Evolutionary conservation across 2,888 invertebrate species (phyloP), one percentile per base, ranked within the genome.

Genomic region (Seladonia tumulorum): DNA sequence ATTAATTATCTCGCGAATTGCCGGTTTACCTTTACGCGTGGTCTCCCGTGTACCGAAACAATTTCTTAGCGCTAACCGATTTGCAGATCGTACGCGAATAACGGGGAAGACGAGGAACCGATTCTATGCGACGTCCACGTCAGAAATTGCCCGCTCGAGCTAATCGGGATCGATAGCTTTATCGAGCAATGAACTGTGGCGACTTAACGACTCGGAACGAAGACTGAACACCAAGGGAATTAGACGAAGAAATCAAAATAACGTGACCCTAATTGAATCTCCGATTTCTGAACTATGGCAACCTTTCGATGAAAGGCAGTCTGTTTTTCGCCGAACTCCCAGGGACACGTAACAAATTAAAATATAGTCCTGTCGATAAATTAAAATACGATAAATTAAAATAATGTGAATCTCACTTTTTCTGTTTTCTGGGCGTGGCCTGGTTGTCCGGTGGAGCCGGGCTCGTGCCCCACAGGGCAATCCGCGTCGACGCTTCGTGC

Each of bases 71-170:
- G 7, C 7, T 29, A 63, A 29, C 63, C 88, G 80, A 81, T 94
- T 93, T 88, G 39, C 89, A 95, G 95, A 82, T 91, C 92, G 79
- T 91, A 89, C 60, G 83, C 86, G 78, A 90, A 87, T 77, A 93
- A 93, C 82, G 90, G 88, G 75, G 83, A 79, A 22, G 66, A 68
- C 35, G 66, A 68, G 12, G 66, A 68, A 22, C 86, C 86, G 74
- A 87, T 90, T 75, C 93, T 90, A 76, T 95, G 94, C 91, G 89
- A 92, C 79, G 88, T 91, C 84, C 93, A 93, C 86, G 91, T 88
- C 78, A 90, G 88, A 86, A 92, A 90, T 87, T 95, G 95, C 85
- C 95, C 95, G 42, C 90, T 95, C 89, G 90, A 94, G 82, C 91
- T 94, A 87, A 90, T 93, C 82, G 92, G 92, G 49, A 88, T 94